phyloP scores from a whole-genome alignment of 1,140 invertebrate species.

The Anthonomus grandis region DNA sequence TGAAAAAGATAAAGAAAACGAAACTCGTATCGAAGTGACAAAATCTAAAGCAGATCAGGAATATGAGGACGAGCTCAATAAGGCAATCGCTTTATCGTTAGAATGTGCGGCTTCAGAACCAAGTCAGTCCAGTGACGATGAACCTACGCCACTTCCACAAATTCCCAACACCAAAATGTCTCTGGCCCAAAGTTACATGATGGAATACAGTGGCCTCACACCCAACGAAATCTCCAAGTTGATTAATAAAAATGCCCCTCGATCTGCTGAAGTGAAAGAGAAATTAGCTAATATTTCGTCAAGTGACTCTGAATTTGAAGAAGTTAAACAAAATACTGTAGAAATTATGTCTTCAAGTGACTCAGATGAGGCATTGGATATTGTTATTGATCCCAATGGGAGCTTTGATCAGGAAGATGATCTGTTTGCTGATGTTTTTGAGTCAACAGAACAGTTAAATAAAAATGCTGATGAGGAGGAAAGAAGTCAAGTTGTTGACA shows the following conservation, averaged over 20 bases:
- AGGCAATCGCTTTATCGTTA: conserved; percentile 52
- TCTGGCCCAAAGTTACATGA: conserved; percentile 62
- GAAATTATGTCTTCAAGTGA: conserved; percentile 34
- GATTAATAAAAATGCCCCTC: conserved; percentile 36
- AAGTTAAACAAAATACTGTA: conserved; percentile 13
- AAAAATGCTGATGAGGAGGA: neutral
- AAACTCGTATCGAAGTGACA: neutral
- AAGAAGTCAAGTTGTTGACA: too few relatives aligned
- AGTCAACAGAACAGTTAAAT: neutral
- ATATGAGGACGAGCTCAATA: conserved; percentile 54
- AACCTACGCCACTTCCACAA: conserved; percentile 18
- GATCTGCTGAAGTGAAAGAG: conserved; percentile 20
- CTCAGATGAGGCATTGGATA: conserved; percentile 35
- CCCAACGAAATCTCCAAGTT: conserved; percentile 65
- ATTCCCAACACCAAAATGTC: conserved; percentile 47
- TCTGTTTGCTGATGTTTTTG: conserved; percentile 28
- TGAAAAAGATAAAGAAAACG: neutral
- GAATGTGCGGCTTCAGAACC: conserved; percentile 28
- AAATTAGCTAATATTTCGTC: conserved; percentile 8
- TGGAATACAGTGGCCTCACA: conserved; percentile 70
- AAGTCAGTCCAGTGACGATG: conserved; percentile 19
- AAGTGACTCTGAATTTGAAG: conserved; percentile 17
- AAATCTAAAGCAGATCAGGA: conserved; percentile 41
- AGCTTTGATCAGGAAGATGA: conserved; percentile 20
- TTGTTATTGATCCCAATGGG: conserved; percentile 42